These are phyloP conservation scores for Gonioctena quinquepunctata DNA, from an alignment of 1,140 invertebrate genomes.

Conservation along the genomic window DNA sequence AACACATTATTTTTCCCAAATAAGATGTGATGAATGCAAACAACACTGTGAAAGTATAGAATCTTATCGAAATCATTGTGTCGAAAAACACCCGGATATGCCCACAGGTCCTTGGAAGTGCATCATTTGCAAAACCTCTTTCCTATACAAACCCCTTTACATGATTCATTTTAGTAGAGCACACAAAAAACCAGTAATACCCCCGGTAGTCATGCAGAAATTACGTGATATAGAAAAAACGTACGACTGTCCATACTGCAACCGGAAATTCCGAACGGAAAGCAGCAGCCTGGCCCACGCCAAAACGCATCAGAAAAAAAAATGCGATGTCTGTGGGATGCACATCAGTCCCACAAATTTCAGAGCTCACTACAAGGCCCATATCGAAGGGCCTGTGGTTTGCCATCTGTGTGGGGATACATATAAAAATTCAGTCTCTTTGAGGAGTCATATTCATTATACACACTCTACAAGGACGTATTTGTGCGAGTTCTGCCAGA, in stretches of 20 bases:
- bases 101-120: background rate
- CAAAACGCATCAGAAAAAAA: conserved; percentile 24
- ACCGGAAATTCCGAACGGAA: conserved; percentile 19
- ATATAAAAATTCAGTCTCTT: conserved; percentile 34
- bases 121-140: background rate
- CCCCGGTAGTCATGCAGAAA: background rate
- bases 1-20: background rate
- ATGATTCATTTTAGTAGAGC: background rate
- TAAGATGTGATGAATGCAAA: conserved; percentile 14
- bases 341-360: conserved; percentile 25
- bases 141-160: conserved; percentile 13
- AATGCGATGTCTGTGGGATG: conserved; percentile 26
- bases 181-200: background rate
- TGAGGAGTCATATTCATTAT: conserved; percentile 36
- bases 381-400: conserved; percentile 24
- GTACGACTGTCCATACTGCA: conserved; percentile 12
- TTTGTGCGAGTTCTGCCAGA: conserved; percentile 31
- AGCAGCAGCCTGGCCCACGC: conserved; percentile 7
- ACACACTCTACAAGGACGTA: conserved; percentile 21
- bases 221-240: background rate
- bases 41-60: background rate
- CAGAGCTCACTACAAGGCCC: conserved; percentile 18
- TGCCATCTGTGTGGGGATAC: conserved; percentile 33
- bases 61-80: conserved; percentile 9
- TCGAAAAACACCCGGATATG: background rate